A percentile compares a stretch with the other conserved stretches of the same genome.
These are phyloP conservation scores for Microcebus lehilahytsara DNA, from an alignment of 2,113 vertebrate genomes.

Conservation along the genomic window DNA sequence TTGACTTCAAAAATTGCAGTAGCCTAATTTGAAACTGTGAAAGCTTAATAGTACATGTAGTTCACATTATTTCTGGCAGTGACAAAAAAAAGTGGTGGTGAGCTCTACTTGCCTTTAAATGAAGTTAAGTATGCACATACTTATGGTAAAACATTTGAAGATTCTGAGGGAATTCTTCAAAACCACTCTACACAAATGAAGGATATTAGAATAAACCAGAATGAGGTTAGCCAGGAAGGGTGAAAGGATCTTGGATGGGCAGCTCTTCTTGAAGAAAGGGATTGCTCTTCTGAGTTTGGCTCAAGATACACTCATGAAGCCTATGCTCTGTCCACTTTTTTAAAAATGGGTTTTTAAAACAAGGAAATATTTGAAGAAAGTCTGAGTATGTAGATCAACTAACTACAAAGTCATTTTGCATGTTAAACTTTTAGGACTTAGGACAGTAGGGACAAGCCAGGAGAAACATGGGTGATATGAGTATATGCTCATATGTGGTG, in stretches of 20 bases:
- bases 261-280: neutral
- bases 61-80: slow-evolving; percentile 5
- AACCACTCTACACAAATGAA: neutral
- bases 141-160: neutral
- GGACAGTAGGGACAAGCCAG: neutral
- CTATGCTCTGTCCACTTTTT: neutral
- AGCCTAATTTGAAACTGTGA: neutral
- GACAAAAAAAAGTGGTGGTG: neutral
- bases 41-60: neutral
- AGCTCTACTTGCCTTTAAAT: slow-evolving; percentile 16
- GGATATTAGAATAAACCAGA: slow-evolving; percentile 19
- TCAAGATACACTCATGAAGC: neutral
- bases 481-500: neutral
- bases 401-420: neutral
- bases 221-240: neutral
- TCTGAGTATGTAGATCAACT: neutral
- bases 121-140: neutral
- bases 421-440: neutral
- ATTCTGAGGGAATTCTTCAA: neutral
- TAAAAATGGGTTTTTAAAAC: neutral
- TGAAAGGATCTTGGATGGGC: neutral
- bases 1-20: neutral
- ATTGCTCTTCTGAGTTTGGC: neutral
- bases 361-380: neutral
- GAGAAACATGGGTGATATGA: neutral